Percentiles rank a stretch among this genome's conserved stretches.
Conservation (phyloP, 1,140 invertebrate genomes). For the Trichomalopsis sarcophagae region DNA sequence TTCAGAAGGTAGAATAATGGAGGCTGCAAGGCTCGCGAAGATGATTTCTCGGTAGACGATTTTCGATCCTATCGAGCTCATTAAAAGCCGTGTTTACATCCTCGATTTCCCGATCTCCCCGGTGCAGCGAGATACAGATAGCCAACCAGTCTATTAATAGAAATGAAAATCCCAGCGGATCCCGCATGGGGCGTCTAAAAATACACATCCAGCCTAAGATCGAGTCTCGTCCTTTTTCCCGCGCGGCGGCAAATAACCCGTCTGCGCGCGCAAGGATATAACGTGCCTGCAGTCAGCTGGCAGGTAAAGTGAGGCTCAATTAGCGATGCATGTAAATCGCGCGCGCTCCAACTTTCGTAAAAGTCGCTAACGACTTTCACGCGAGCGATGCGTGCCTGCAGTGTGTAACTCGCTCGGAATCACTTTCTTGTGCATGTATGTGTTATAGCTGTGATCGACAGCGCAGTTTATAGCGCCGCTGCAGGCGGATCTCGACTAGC, state of each 20-base stretch:
- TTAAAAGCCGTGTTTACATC: not conserved
- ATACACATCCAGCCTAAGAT: not conserved
- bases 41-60: too few species aligned
- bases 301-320: not conserved
- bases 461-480: too few species aligned
- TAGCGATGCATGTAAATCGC: slow-evolving; percentile 7
- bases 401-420: slow-evolving; percentile 14
- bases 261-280: not conserved
- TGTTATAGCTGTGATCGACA: not conserved
- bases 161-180: not conserved
- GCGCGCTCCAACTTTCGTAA: not conserved
- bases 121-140: too few species aligned
- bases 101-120: not conserved
- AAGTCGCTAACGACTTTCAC: slow-evolving; percentile 45
- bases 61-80: not conserved
- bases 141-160: not conserved
- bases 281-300: not conserved
- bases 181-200: not conserved
- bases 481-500: not conserved
- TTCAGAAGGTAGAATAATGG: too few species aligned
- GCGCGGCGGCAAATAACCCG: too few species aligned
- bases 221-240: not conserved
- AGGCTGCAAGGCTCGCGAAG: too few species aligned
- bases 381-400: slow-evolving; percentile 17
- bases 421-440: slow-evolving; percentile 26